Evolutionary conservation across 1,140 invertebrate species (phyloP), one percentile per base, ranked within the genome.

Genomic region (Zelostemma sp.): DNA sequence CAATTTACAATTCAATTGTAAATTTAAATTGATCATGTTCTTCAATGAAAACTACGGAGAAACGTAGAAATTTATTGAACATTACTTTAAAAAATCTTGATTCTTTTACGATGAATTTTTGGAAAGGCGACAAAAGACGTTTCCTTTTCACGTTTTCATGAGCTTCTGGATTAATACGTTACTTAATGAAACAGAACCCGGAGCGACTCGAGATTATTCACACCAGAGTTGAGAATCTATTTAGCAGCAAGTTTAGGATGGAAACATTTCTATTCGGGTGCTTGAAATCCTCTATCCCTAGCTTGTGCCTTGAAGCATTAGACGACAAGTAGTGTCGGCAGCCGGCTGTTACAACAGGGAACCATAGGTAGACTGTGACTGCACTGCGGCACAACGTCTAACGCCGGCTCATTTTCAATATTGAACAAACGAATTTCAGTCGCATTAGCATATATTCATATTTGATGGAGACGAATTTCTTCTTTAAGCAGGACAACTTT

Each of bases 181-280:
- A 48, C 28, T n/a, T 48, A 48, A 48, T 48, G 6, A 28, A 28
- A 15, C 46, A 48, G 19, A 19, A 48, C 5, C 18, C 28, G 46
- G 28, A 21, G 46, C 19, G 25, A 21, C 12, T 11, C 15, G 12
- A n/a, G 21, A 56, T 56, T 45, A 33, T 56, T 21, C 54, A 56
- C 28, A 33, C 19, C 14, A 41, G 15, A 56, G 19, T 46, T 41
- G 35, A 41, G 33, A 56, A 56, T 56, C 43, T 56, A 56, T 47
- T 56, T 56, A 56, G 25, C 2, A 56, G 41, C 45, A 40, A 56
- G 41, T 56, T 56, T 47, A 56, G 31, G 8, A 43, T 25, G 33
- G 51, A 43, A 54, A 9, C 51, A 15, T 54, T 48, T 28, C 54
- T 28, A 12, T 31, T 43, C 25, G 15, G 8, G 21, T 47, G 6